Evolutionary conservation across 2,888 invertebrate genomes (phyloP), one percentile per base, ranked within the genome.

Genomic region (Odontothrips loti): DNA sequence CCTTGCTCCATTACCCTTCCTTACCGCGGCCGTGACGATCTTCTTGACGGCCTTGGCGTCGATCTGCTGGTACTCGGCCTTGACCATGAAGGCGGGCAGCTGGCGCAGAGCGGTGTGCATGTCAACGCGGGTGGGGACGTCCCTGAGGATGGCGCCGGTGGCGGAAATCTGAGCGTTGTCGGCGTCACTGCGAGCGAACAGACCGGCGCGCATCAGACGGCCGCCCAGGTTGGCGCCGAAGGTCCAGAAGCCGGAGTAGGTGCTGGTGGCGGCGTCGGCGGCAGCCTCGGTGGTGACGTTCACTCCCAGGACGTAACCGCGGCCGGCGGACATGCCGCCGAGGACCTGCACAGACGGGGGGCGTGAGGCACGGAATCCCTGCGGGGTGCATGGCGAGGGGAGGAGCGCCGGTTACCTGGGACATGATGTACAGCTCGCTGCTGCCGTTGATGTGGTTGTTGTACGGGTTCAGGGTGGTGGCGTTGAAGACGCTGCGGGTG

Each of bases 241-340:
- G 68, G 68, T 75, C 68, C 68, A 75, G 68, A 75, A 75, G 68
- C 23, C 68, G 68, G 68, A 75, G 68, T 75, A 75, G 68, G 23
- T 23, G 68, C 68, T 75, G 68, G 68, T 8, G 68, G 68, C 9
- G 58, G 58, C 12, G 23, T 23, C 23, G 68, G 23, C 27, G 23
- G 27, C 23, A 27, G 9, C 68, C 68, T 75, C 68, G 68, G 68
- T 9, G 68, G 23, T 75, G 23, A 75, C 68, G 68, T 75, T 75
- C 6, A 75, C 68, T n/a, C 68, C 68, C 6, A 75, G 23, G 23
- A 75, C 68, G 68, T 75, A 75, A 9, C 68, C 68, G 68, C 68
- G 68, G 27, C 68, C 68, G 68, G 23, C 68, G 68, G 68, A 75
- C 68, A 75, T 75, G 27, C 68, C 68, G 68, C 27, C 68, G 68